Evolutionary conservation across 2,888 invertebrate genomes (phyloP).

Genomic region (Callosobruchus maculatus): DNA sequence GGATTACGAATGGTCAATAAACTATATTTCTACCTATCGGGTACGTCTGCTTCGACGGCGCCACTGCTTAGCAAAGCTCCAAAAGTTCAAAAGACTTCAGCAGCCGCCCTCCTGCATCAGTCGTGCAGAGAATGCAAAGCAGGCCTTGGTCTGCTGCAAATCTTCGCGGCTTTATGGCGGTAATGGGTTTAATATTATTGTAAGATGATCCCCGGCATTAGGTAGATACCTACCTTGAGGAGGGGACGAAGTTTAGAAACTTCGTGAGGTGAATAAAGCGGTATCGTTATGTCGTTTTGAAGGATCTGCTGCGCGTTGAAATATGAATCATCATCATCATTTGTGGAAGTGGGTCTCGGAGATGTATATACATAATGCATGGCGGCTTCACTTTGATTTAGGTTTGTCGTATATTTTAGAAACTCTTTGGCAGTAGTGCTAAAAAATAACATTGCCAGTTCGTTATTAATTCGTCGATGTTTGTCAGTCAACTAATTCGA

Average conservation of each 20-base stretch:
- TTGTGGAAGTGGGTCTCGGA: not conserved
- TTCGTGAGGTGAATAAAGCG: not conserved
- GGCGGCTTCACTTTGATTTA: too few relatives aligned
- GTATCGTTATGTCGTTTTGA: not conserved
- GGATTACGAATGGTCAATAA: too few relatives aligned
- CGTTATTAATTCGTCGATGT: too few relatives aligned
- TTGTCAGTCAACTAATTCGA: too few relatives aligned
- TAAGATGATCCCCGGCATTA: not conserved
- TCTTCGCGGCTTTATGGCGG: not conserved
- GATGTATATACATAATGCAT: too few relatives aligned
- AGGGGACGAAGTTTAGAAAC: not conserved
- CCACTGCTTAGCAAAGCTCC: not conserved
- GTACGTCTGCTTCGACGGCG: not conserved
- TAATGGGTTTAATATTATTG: not conserved
- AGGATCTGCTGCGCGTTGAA: not conserved
- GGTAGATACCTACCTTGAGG: not conserved
- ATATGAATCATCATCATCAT: not conserved
- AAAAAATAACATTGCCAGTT: too few relatives aligned
- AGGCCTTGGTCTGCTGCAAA: not conserved
- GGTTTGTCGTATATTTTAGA: too few relatives aligned
- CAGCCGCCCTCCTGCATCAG: not conserved
- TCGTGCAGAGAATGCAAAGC: not conserved
- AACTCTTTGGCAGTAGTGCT: too few relatives aligned
- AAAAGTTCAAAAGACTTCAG: not conserved
- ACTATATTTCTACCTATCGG: too few relatives aligned